Conservation (phyloP, 2,113 vertebrate species). For the Micronycteris hirsuta region DNA sequence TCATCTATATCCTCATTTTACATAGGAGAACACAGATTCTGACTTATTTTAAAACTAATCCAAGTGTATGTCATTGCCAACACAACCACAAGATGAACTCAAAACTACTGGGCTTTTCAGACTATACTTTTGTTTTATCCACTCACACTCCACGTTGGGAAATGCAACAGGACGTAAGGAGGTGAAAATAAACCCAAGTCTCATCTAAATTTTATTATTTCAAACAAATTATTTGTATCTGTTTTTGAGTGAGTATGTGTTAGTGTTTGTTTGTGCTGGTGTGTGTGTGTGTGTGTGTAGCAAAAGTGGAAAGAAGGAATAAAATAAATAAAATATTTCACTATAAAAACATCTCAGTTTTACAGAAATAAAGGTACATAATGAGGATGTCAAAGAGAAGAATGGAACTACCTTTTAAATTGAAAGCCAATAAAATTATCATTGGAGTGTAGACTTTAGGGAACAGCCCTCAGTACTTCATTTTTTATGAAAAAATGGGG, state of each 20-base stretch:
- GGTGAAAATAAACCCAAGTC: neutral
- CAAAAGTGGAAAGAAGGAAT: neutral
- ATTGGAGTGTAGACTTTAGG: neutral
- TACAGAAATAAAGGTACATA: neutral
- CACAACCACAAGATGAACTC: neutral
- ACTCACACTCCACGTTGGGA: too few relatives aligned
- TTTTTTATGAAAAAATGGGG: neutral
- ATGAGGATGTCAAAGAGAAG: neutral
- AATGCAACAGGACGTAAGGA: neutral
- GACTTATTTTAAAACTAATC: neutral
- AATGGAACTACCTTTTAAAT: neutral
- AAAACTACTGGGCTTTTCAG: neutral
- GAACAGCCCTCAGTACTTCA: neutral
- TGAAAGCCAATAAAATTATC: neutral
- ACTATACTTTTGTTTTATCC: neutral
- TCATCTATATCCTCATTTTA: neutral
- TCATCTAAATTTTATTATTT: neutral
- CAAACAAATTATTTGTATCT: neutral
- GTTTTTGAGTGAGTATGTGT: neutral
- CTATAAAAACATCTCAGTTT: neutral
- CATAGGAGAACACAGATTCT: neutral
- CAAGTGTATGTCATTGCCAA: neutral
- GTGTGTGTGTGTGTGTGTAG: neutral
- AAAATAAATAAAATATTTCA: neutral
- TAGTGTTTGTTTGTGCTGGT: neutral